These are phyloP conservation scores for Panonychus citri DNA, from an alignment of 1,140 invertebrate genomes.

Conservation along the genomic window DNA sequence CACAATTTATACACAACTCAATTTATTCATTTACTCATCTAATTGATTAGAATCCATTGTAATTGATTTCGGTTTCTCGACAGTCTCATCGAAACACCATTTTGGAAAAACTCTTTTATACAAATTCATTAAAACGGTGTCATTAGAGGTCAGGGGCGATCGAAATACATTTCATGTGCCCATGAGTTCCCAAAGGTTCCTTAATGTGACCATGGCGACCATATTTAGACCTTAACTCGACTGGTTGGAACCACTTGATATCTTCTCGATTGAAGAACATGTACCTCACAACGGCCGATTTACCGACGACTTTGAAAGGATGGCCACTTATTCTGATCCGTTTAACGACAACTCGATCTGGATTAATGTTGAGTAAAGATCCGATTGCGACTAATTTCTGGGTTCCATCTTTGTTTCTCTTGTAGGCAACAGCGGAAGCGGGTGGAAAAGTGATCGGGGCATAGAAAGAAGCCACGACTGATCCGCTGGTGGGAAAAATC, in stretches of 20 bases:
- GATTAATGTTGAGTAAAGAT: conserved; percentile 61
- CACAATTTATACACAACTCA: too few species aligned
- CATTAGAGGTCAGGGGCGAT: conserved; percentile 83
- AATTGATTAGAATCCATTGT: too few species aligned
- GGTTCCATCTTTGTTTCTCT: conserved; percentile 22
- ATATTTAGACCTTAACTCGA: conserved; percentile 76
- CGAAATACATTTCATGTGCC: conserved; percentile 97
- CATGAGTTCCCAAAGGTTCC: conserved; percentile 89
- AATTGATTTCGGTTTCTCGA: neutral
- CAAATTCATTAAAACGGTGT: conserved; percentile 72
- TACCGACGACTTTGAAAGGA: conserved; percentile 58
- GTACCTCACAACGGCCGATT: conserved; percentile 66
- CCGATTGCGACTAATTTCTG: conserved; percentile 67
- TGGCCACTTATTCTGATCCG: conserved; percentile 73
- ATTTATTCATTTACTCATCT: too few species aligned
- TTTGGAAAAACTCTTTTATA: conserved; percentile 95
- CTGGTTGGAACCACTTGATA: conserved; percentile 84
- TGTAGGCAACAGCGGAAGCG: conserved; percentile 68
- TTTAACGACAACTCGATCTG: conserved; percentile 74
- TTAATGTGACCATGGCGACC: conserved; percentile 83
- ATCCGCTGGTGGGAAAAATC: conserved; percentile 58
- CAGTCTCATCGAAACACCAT: conserved; percentile 64
- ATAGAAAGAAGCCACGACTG: conserved; percentile 69
- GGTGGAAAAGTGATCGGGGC: conserved; percentile 87
- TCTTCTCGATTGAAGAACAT: conserved; percentile 99